Evolutionary conservation across 2,113 vertebrate species (phyloP).

Genomic region (Anguilla rostrata): DNA sequence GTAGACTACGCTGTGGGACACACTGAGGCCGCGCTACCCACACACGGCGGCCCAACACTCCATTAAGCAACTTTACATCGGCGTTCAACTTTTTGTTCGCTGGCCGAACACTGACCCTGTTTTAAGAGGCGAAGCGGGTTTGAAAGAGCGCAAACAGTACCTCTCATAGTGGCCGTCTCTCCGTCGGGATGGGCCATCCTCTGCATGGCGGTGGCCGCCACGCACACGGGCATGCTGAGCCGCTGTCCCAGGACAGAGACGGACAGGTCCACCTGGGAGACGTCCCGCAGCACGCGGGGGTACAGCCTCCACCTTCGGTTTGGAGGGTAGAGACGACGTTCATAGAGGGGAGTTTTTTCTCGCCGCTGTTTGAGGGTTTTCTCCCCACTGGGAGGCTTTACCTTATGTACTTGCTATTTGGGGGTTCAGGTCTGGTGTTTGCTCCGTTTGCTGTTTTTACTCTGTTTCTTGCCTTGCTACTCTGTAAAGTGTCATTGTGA

Average conservation of each 20-base stretch:
- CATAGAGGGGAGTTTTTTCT: background rate
- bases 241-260: constrained; percentile 77
- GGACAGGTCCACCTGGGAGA: constrained; percentile 79
- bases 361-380: too few species aligned
- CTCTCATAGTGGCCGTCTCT: constrained; percentile 82
- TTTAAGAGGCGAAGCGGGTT: background rate
- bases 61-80: too few species aligned
- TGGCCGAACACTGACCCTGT: background rate
- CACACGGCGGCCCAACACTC: too few species aligned
- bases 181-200: constrained; percentile 89
- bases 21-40: too few species aligned
- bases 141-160: constrained; percentile 58
- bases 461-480: too few species aligned
- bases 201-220: constrained; percentile 88
- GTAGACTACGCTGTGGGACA: too few species aligned
- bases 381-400: too few species aligned
- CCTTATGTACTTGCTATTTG: too few species aligned
- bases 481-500: too few species aligned
- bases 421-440: too few species aligned
- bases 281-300: constrained; percentile 83
- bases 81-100: too few species aligned
- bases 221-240: constrained; percentile 85
- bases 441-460: too few species aligned
- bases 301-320: constrained; percentile 79
- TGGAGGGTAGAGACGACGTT: background rate